A percentile compares a stretch with the other conserved stretches of the same genome.
Evolutionary conservation across 2,113 vertebrate genomes (phyloP).

Genomic region (Gavia stellata): DNA sequence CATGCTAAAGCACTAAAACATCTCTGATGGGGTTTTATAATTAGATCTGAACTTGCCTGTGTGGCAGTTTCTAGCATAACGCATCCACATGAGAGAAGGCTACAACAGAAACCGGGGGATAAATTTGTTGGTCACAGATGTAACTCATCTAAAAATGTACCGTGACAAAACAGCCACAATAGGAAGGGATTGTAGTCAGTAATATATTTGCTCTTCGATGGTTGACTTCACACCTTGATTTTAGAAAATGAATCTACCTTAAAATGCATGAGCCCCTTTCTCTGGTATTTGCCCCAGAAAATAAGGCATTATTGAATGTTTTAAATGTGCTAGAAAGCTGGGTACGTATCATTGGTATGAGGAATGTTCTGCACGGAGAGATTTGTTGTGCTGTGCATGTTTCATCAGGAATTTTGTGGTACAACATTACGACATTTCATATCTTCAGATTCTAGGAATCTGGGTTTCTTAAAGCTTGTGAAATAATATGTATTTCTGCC

Average conservation of each 20-base stretch:
- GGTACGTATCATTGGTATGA: background rate
- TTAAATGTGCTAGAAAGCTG: background rate
- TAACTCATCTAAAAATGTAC: background rate
- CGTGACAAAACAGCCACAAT: background rate
- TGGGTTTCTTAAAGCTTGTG: conserved; percentile 1
- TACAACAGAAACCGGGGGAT: background rate
- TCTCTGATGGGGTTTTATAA: background rate
- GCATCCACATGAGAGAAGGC: background rate
- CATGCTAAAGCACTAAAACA: background rate
- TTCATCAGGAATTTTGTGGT: background rate
- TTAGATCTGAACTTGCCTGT: background rate
- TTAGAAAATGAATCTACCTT: background rate
- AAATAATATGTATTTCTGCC: conserved; percentile 33
- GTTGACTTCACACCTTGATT: background rate
- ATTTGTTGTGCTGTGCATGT: background rate
- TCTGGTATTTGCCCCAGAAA: background rate
- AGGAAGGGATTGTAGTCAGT: background rate
- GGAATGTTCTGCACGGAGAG: background rate
- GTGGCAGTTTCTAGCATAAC: background rate
- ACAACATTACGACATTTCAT: background rate
- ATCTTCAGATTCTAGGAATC: background rate
- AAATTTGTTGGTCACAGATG: background rate
- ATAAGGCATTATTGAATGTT: background rate
- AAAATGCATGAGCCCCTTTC: background rate
- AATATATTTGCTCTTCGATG: background rate